These are phyloP conservation scores for Lepus americanus DNA, from an alignment of 2,113 vertebrate species.

Conservation along the genomic window DNA sequence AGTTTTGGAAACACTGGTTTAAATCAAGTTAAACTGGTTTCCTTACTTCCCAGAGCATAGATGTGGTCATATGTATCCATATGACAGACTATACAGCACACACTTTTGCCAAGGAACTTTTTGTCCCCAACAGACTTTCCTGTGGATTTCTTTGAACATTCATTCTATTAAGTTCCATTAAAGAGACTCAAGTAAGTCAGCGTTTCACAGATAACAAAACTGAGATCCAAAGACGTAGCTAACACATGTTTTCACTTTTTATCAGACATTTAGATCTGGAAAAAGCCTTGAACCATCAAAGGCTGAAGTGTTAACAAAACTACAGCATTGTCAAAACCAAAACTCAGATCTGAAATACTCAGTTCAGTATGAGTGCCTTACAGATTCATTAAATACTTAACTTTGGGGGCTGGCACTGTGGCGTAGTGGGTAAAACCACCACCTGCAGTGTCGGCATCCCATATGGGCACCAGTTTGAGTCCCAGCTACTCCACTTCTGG, in stretches of 20 bases:
- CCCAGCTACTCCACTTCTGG: too few species aligned
- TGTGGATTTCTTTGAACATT: background rate
- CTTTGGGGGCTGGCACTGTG: background rate
- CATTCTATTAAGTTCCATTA: slow-evolving; percentile 36
- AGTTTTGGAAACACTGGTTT: slow-evolving; percentile 16
- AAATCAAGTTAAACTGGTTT: slow-evolving; percentile 56
- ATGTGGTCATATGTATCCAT: slow-evolving; percentile 37
- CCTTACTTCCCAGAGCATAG: slow-evolving; percentile 49
- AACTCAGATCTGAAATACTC: slow-evolving; percentile 49
- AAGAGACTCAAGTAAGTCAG: background rate
- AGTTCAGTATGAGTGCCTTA: background rate
- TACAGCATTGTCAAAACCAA: slow-evolving; percentile 21
- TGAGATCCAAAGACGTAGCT: background rate
- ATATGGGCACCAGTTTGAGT: too few species aligned
- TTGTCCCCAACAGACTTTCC: background rate
- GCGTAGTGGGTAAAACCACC: too few species aligned
- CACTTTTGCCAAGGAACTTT: slow-evolving; percentile 12
- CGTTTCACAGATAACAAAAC: slow-evolving; percentile 58
- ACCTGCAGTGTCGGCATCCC: too few species aligned
- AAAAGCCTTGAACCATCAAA: slow-evolving; percentile 37
- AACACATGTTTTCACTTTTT: slow-evolving; percentile 1
- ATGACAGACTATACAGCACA: background rate
- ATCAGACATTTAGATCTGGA: slow-evolving; percentile 12
- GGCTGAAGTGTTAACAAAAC: slow-evolving; percentile 45
- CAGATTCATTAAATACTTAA: slow-evolving; percentile 29